Conservation (phyloP, 2,113 vertebrate genomes). For the Euleptes europaea region DNA sequence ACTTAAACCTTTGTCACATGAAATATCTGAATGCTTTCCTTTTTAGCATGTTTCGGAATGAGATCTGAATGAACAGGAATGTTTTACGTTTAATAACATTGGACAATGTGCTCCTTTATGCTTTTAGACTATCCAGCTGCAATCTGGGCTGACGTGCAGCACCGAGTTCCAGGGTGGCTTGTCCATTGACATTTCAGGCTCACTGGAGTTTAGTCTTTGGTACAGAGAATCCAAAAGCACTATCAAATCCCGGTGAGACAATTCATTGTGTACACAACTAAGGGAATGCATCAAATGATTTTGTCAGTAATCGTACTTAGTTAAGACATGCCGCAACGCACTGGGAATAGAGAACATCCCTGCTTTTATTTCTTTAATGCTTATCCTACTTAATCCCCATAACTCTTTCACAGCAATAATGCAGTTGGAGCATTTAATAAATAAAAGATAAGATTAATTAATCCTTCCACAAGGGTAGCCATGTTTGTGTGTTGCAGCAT, state of each 20-base stretch:
- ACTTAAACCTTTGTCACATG: too few species aligned
- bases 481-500: neutral
- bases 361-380: neutral
- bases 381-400: neutral
- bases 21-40: too few species aligned
- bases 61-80: neutral
- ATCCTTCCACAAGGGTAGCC: neutral
- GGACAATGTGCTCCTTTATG: conserved; percentile 21
- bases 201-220: conserved; percentile 99
- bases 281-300: neutral
- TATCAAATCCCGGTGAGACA: conserved; percentile 90
- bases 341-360: neutral
- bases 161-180: conserved; percentile 88
- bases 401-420: too few species aligned
- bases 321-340: neutral
- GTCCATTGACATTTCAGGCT: conserved; percentile 94
- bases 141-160: conserved; percentile 86
- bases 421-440: neutral
- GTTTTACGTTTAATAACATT: neutral
- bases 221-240: conserved; percentile 97
- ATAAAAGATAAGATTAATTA: neutral
- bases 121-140: conserved; percentile 87
- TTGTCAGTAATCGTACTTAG: neutral
- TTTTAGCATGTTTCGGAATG: too few species aligned
- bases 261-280: neutral